Conservation (phyloP, 2,113 vertebrate genomes). For the Cariama cristata region DNA sequence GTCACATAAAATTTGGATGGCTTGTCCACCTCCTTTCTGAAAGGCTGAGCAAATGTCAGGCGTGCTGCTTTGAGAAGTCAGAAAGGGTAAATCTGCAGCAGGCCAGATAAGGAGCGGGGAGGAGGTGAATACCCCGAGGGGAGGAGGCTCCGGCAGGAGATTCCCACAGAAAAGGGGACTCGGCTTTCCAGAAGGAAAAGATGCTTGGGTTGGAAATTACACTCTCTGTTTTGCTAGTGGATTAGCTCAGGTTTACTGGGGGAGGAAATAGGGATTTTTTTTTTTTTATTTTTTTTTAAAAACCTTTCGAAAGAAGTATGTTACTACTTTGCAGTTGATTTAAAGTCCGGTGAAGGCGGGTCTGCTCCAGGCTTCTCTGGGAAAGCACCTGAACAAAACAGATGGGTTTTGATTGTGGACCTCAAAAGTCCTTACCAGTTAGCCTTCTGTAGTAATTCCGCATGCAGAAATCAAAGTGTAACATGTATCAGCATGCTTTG, state of each 20-base stretch:
- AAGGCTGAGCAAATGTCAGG: conserved; percentile 1
- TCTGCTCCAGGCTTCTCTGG: not conserved
- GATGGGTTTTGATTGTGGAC: not conserved
- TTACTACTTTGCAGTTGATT: not conserved
- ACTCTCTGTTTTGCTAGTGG: not conserved
- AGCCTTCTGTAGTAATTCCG: not conserved
- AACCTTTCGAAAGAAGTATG: not conserved
- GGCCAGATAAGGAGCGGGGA: not conserved
- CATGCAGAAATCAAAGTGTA: not conserved
- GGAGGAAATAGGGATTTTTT: not conserved
- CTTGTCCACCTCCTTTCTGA: conserved; percentile 14
- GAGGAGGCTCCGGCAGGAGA: not conserved
- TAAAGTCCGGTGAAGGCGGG: not conserved
- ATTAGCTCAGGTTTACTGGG: not conserved
- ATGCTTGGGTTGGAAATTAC: not conserved
- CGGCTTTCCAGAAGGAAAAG: not conserved
- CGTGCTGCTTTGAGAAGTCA: not conserved
- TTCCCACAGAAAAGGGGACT: not conserved
- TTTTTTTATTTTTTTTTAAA: too few species aligned
- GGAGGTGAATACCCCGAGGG: not conserved
- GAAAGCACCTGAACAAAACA: not conserved
- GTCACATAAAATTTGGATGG: conserved; percentile 40
- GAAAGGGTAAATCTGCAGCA: not conserved
- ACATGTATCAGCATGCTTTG: not conserved
- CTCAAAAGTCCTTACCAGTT: not conserved